Evolutionary conservation across 2,888 invertebrate species (phyloP).

Genomic region (Brachylomia viminalis): DNA sequence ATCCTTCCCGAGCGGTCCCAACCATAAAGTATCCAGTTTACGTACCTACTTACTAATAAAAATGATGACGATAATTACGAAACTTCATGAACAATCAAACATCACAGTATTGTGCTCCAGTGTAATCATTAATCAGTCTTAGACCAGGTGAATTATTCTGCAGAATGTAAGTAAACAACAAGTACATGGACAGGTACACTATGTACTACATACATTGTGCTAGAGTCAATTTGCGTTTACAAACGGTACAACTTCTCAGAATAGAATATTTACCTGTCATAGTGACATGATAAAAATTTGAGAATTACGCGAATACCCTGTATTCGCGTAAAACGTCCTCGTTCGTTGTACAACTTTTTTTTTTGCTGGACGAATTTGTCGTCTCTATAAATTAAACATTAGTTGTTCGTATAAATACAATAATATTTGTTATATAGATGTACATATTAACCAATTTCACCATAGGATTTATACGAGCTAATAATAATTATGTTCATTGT

Average conservation of each 20-base stretch:
- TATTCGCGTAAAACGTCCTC: slow-evolving; percentile 18
- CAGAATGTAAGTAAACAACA: slow-evolving; percentile 20
- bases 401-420: background rate
- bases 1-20: background rate
- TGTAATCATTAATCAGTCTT: slow-evolving; percentile 31
- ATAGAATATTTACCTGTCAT: slow-evolving; percentile 32
- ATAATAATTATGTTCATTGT: slow-evolving; percentile 11
- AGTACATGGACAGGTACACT: slow-evolving; percentile 8
- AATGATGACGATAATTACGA: background rate
- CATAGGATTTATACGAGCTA: background rate
- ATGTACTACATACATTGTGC: background rate
- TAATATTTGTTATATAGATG: background rate
- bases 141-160: slow-evolving; percentile 23
- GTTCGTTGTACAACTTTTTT: background rate
- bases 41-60: background rate
- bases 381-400: background rate
- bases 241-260: slow-evolving; percentile 11
- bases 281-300: slow-evolving; percentile 32
- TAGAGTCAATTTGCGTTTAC: slow-evolving; percentile 25
- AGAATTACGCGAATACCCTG: too few species aligned
- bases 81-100: slow-evolving; percentile 9
- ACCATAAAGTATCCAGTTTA: background rate
- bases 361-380: background rate
- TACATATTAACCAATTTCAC: background rate
- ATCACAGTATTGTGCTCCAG: background rate